Base-by-base conservation (phyloP, 2,797 vertebrate species). In the Sebastes wilsoni region DNA sequence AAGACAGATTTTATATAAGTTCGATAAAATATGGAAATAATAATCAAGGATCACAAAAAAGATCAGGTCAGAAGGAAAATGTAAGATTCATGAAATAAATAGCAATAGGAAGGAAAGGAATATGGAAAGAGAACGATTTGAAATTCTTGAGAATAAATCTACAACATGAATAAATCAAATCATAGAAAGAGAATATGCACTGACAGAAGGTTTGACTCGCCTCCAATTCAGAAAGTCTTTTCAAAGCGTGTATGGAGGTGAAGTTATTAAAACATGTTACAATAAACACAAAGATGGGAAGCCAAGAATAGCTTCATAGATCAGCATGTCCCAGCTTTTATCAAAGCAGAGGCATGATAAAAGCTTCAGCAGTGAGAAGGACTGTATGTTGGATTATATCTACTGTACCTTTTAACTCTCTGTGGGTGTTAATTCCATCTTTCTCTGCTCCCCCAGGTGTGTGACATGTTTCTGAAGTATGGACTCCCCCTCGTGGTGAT, bases 391-490 rank as follows among this genome's bases (percentile, higher is more conserved):
- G 38, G 5, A 64, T 6, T 58, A 28, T 46, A 46, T 70, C n/a
- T 4, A 3, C 6, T 7, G 14, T 42, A 42, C 2, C 13, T n/a
- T 66, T 77, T 36, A 66, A 27, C 27, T 66, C 9, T 59, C 18
- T 62, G n/a, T 75, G 38, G 4, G 13, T 74, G 32, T 30, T 22
- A 18, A 5, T 27, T 36, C 9, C 16, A 30, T 46, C 10, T 64
- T 56, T 59, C n/a, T 66, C 11, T 79, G 11, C 38, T 62, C 59
- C 18, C 4, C 4, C 92, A 99, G 99, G 98, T 97, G 55, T 98
- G 96, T 90, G 97, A 99, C 89, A 96, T 96, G 49, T 98, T 97
- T 91, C 65, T 97, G 34, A 96, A 92, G 87, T 98, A 97, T 80
- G 93, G 93, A 30, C 93, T 99, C 83, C 98, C 98, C 8, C 88